Base-by-base conservation (phyloP, 2,888 invertebrate genomes). In the Tyria jacobaeae region DNA sequence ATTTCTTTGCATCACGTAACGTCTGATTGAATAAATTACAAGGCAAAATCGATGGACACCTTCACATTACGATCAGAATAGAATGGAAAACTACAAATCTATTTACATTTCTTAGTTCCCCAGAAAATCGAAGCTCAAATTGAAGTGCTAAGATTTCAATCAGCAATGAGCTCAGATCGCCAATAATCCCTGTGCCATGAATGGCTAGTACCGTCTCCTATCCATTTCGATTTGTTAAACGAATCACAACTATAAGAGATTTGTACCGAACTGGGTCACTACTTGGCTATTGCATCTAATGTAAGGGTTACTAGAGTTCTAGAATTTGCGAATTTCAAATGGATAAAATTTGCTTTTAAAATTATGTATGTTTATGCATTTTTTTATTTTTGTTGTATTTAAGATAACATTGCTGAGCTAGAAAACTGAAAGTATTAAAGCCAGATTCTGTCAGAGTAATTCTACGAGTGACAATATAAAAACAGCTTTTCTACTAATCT, bases 101-200 rank as follows among this genome's bases (percentile, higher is more conserved):
- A 39, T 47, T 58, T 58, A 41, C 49, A 54, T 54, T 59, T 55
- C 41, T 54, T 59, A 35, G 53, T 54, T 24, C 49, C 24, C 17
- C 37, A 41, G 50, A 56, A 57, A 61, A 57, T 57, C 17, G 51
- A 44, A 55, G 50, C 50, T 60, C 35, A 57, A 61, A 56, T 57
- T 24, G 37, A 61, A 61, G 56, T 57, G 61, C 51, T 61, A 61
- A 61, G 61, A 61, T 52, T 61, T 61, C 51, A 61, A 61, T 61
- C 61, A 56, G 56, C 51, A 61, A 56, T 56, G 60, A 41, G 50
- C 34, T 56, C 44, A 37, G 47, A 56, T 61, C 55, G 61, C 47
- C 61, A 51, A 61, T 61, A 61, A 61, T 61, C 56, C 55, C 41
- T 35, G 51, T 44, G 37, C 56, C 56, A 34, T 61, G 61, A 61